Percentiles rank a stretch among this genome's conserved stretches.
These are phyloP conservation scores for Lepisosteus osseus DNA, from an alignment of 2,113 vertebrate genomes.

Conservation along the genomic window DNA sequence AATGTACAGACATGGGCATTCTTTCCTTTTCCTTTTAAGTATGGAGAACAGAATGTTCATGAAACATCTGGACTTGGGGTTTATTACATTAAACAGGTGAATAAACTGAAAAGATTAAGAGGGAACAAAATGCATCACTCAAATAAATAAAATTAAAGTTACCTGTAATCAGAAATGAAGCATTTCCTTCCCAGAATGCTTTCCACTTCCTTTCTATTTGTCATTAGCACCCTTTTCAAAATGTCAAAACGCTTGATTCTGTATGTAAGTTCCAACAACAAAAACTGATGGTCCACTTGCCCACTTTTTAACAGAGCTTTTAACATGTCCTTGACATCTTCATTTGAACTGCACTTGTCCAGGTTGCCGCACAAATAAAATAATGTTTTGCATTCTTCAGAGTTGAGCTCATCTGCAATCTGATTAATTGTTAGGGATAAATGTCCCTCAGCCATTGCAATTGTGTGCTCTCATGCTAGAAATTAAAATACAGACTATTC, in stretches of 20 bases:
- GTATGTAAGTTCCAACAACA: conserved; percentile 71
- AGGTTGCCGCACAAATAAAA: conserved; percentile 47
- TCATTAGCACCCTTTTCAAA: conserved; percentile 63
- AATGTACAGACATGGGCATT: no score
- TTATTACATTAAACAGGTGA: no score
- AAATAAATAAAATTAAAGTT: conserved; percentile 21
- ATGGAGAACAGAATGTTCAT: no score
- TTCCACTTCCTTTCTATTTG: conserved; percentile 60
- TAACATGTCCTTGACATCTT: conserved; percentile 33
- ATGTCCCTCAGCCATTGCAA: conserved; percentile 14
- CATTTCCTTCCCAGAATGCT: conserved; percentile 34
- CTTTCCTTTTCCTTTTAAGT: no score
- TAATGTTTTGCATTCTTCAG: conserved; percentile 41
- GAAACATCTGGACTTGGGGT: no score
- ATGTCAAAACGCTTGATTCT: conserved; percentile 79
- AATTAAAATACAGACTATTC: no score
- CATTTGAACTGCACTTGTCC: conserved; percentile 23
- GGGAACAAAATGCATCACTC: no score
- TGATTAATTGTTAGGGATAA: conserved; percentile 31
- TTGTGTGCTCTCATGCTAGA: not conserved
- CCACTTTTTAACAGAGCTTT: conserved; percentile 11
- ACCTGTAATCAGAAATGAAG: conserved; percentile 80
- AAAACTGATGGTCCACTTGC: not conserved
- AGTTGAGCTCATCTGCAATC: conserved; percentile 44
- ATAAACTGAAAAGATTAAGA: not conserved